Conservation (phyloP, 2,797 vertebrate genomes). For the Acestrorhynchus altus region DNA sequence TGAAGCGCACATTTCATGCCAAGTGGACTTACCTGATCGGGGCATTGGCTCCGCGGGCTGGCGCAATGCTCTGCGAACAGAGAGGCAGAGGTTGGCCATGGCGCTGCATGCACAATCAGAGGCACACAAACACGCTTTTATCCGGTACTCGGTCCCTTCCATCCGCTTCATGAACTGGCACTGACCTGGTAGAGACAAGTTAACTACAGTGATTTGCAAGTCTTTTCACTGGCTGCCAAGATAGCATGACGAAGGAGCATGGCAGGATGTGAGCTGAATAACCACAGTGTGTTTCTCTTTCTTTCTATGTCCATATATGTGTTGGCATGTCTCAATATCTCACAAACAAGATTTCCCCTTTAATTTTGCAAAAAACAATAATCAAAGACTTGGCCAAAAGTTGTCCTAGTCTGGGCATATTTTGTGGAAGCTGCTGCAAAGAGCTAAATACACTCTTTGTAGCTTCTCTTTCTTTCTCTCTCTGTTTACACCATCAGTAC, state of each 20-base stretch:
- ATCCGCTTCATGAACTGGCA: slow-evolving; percentile 98
- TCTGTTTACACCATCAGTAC: background rate
- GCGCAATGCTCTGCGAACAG: slow-evolving; percentile 89
- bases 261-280: slow-evolving; percentile 8
- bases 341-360: no score
- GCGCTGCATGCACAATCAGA: slow-evolving; percentile 91
- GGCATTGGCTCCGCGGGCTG: slow-evolving; percentile 92
- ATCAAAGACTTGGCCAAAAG: background rate
- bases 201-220: no score
- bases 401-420: background rate
- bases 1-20: no score
- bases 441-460: background rate
- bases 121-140: slow-evolving; percentile 96
- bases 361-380: no score
- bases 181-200: no score
- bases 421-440: background rate
- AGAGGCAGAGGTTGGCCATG: slow-evolving; percentile 93
- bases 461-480: background rate
- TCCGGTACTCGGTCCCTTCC: slow-evolving; percentile 98
- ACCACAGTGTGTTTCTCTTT: background rate
- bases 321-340: background rate
- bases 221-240: slow-evolving; percentile 1
- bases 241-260: background rate
- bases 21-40: slow-evolving; percentile 92
- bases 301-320: background rate